These are phyloP conservation scores for Drosophila meridiana DNA, from an alignment of 2,888 invertebrate species.

Conservation along the genomic window DNA sequence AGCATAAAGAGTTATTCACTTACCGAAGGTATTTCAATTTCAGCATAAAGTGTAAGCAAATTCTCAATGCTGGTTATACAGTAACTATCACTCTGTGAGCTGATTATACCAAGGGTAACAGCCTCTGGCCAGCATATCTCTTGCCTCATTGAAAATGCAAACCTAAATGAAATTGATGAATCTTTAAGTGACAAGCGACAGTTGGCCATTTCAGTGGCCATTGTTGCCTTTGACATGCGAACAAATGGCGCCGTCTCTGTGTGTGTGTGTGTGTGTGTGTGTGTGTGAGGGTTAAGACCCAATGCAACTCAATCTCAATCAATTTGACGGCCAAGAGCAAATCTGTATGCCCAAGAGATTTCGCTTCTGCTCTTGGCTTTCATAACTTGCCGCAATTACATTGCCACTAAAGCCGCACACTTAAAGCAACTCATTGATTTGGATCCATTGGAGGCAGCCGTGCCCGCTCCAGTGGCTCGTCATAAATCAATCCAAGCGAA, in stretches of 20 bases:
- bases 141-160: conserved; percentile 56
- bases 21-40: not conserved
- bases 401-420: conserved; percentile 12
- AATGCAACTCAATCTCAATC: conserved; percentile 57
- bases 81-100: not conserved
- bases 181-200: conserved; percentile 56
- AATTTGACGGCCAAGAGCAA: conserved; percentile 30
- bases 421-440: conserved; percentile 56
- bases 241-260: conserved; percentile 31
- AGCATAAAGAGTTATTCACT: not conserved
- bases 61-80: not conserved
- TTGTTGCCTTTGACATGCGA: conserved; percentile 27
- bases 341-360: conserved; percentile 45
- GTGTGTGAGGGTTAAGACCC: not conserved
- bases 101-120: not conserved
- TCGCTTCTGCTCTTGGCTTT: conserved; percentile 27
- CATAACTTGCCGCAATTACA: conserved; percentile 58
- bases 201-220: conserved; percentile 45
- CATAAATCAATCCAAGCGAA: conserved; percentile 73
- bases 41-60: not conserved
- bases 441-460: conserved; percentile 24
- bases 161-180: conserved; percentile 73
- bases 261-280: not conserved
- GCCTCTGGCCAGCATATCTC: not conserved
- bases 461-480: conserved; percentile 25